A percentile compares a stretch with the other conserved stretches of the same genome.
Conservation (phyloP, 2,113 vertebrate species). For the Calyptomena viridis region DNA sequence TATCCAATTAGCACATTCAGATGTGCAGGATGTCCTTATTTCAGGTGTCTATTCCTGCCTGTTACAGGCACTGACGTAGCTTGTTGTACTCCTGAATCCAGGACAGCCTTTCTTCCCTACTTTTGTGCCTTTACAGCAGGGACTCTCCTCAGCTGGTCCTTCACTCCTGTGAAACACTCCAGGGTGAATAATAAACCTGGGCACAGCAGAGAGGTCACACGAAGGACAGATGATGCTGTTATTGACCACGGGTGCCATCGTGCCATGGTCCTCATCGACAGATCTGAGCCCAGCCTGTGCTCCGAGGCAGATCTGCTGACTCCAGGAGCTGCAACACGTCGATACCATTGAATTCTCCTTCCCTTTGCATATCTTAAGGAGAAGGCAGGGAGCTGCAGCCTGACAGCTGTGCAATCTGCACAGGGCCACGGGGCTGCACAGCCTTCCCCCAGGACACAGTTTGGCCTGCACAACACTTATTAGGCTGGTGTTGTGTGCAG, state of each 20-base stretch:
- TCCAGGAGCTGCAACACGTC: background rate
- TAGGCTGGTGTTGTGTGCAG: background rate
- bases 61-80: background rate
- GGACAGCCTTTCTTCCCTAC: background rate
- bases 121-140: fast-evolving
- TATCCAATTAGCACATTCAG: fast-evolving
- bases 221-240: background rate
- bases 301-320: constrained; percentile 29
- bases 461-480: background rate
- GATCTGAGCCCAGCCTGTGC: background rate
- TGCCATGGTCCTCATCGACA: background rate
- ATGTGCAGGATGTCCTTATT: background rate
- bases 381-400: background rate
- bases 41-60: background rate
- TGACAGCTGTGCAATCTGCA: background rate
- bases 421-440: background rate
- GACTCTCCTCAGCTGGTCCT: background rate
- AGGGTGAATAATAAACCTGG: background rate
- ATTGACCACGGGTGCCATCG: background rate
- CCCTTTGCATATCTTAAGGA: background rate
- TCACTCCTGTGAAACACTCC: fast-evolving
- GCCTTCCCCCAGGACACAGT: background rate
- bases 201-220: background rate
- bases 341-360: constrained; percentile 36
- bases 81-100: background rate